These are phyloP conservation scores for Dolichoris vasculosae DNA, from an alignment of 1,140 invertebrate species.

Conservation along the genomic window DNA sequence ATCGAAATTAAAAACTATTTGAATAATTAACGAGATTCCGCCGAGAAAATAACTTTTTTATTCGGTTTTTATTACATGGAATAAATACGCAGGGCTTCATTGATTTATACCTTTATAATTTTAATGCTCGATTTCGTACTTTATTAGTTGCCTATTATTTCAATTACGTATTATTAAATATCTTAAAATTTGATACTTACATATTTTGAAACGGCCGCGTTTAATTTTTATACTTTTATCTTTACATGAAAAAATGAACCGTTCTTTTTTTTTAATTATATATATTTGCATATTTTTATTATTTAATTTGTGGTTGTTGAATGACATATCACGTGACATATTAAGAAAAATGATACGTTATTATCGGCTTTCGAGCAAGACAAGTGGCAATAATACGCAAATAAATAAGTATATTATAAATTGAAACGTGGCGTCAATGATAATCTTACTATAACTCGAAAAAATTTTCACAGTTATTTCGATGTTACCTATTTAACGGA, in stretches of 20 bases:
- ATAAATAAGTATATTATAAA: constrained; percentile 4
- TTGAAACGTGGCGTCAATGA: not conserved
- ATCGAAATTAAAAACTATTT: too few species aligned
- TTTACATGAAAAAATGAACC: not conserved
- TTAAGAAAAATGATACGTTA: constrained; percentile 31
- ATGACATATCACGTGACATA: constrained; percentile 5
- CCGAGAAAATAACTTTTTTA: not conserved
- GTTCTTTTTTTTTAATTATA: not conserved
- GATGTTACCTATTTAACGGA: not conserved
- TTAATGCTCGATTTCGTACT: not conserved
- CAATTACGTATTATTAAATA: too few species aligned
- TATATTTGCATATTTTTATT: not conserved
- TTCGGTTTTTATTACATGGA: not conserved
- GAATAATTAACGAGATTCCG: too few species aligned
- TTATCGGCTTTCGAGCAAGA: constrained; percentile 18
- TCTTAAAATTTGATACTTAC: too few species aligned
- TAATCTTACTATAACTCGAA: not conserved
- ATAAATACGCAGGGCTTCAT: not conserved
- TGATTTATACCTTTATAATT: not conserved
- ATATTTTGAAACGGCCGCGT: too few species aligned
- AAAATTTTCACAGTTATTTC: not conserved
- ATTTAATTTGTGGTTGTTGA: constrained; percentile 22
- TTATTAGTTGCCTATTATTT: too few species aligned
- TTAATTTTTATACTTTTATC: not conserved
- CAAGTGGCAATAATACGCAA: constrained; percentile 23